These are phyloP conservation scores for Pogonomyrmex californicus DNA, from an alignment of 1,140 invertebrate genomes.

Conservation along the genomic window DNA sequence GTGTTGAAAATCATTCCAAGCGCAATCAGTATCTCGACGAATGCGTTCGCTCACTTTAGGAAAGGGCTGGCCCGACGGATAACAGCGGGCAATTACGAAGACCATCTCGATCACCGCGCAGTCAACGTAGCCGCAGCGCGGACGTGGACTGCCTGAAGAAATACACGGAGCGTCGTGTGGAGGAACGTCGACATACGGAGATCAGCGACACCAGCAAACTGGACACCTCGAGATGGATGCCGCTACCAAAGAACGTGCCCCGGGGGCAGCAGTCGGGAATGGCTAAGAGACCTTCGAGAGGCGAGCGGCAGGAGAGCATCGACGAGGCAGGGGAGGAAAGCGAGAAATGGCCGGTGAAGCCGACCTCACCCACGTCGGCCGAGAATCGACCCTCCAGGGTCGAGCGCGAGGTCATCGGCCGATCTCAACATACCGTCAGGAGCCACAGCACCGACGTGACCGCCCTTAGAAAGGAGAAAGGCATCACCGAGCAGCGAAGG, in stretches of 20 bases:
- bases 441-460: slow-evolving; percentile 73
- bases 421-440: slow-evolving; percentile 31
- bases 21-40: slow-evolving; percentile 4
- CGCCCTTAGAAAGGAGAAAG: slow-evolving; percentile 57
- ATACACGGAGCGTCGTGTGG: slow-evolving; percentile 80
- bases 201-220: slow-evolving; percentile 69
- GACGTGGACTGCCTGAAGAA: slow-evolving; percentile 82
- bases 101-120: slow-evolving; percentile 81
- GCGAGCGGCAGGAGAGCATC: slow-evolving; percentile 39
- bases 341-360: slow-evolving; percentile 43
- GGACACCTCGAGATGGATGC: slow-evolving; percentile 73
- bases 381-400: slow-evolving; percentile 21
- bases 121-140: slow-evolving; percentile 81
- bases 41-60: slow-evolving; percentile 63
- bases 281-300: slow-evolving; percentile 58
- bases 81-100: slow-evolving; percentile 75
- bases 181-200: slow-evolving; percentile 80
- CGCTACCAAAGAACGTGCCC: slow-evolving; percentile 64
- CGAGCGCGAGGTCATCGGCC: slow-evolving; percentile 9
- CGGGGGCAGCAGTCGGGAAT: slow-evolving; percentile 35
- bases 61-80: slow-evolving; percentile 79
- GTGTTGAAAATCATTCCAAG: not conserved
- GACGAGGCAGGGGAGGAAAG: slow-evolving; percentile 10
- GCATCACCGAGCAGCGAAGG: slow-evolving; percentile 68
- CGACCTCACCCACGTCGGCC: not conserved